Conservation (phyloP, 2,888 invertebrate genomes). For the Nemotelus pantherinus region DNA sequence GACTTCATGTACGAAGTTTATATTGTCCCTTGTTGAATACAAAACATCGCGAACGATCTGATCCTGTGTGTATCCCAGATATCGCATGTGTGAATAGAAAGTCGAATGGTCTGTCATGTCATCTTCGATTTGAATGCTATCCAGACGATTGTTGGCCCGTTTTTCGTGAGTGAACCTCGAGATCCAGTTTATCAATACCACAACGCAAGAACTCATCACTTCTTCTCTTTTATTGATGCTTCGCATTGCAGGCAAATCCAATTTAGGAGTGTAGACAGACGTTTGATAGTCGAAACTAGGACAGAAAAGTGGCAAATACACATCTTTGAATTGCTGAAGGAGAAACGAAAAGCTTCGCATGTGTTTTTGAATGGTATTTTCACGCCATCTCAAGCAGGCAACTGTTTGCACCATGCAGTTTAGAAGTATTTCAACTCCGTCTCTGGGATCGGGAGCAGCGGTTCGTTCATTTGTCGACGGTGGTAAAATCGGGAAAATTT, state of each 20-base stretch:
- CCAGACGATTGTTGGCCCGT: constrained; percentile 57
- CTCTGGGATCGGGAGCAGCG: constrained; percentile 84
- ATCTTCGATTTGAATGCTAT: constrained; percentile 61
- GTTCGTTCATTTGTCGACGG: constrained; percentile 86
- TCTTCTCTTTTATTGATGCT: constrained; percentile 70
- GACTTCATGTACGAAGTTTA: constrained; percentile 94
- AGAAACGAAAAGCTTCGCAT: constrained; percentile 88
- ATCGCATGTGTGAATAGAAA: constrained; percentile 52
- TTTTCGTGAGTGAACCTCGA: constrained; percentile 84
- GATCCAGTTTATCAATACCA: constrained; percentile 89
- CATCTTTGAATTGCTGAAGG: constrained; percentile 88
- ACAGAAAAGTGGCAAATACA: constrained; percentile 90
- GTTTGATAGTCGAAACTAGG: constrained; percentile 84
- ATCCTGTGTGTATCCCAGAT: constrained; percentile 61
- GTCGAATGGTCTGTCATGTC: constrained; percentile 59
- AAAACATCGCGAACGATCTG: constrained; percentile 87
- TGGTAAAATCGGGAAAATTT: constrained; percentile 81
- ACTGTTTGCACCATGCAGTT: constrained; percentile 93
- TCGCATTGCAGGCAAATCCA: constrained; percentile 81
- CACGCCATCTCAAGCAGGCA: constrained; percentile 90
- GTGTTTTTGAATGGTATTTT: constrained; percentile 80
- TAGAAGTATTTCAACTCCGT: constrained; percentile 87
- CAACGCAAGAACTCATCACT: constrained; percentile 76
- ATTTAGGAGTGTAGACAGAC: constrained; percentile 83
- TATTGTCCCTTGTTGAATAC: constrained; percentile 87